Evolutionary conservation across 2,113 vertebrate species (phyloP).

Genomic region (Xiphophorus maculatus): DNA sequence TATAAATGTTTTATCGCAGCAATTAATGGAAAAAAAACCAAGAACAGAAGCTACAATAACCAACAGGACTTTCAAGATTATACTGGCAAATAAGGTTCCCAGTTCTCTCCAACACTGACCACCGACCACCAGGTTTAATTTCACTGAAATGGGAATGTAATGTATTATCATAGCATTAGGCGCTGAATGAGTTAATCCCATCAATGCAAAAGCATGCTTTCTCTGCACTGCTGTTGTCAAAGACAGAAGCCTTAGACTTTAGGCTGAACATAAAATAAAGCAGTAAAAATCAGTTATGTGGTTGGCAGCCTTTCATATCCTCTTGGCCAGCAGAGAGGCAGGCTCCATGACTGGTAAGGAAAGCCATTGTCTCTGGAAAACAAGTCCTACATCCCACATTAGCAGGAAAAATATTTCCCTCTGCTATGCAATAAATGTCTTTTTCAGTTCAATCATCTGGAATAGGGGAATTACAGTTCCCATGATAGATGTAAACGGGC

Average conservation of each 20-base stretch:
- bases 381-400: not conserved
- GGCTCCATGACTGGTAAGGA: slow-evolving; percentile 9
- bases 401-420: not conserved
- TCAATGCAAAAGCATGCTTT: not conserved
- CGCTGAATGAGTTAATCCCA: not conserved
- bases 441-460: slow-evolving; percentile 82
- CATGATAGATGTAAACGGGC: slow-evolving; percentile 89
- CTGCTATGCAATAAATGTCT: not conserved
- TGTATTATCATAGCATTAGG: not conserved
- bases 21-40: too few species aligned
- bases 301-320: not conserved
- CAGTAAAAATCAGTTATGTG: not conserved
- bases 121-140: not conserved
- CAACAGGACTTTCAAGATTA: not conserved
- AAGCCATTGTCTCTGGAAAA: not conserved
- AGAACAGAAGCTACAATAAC: too few species aligned
- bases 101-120: not conserved
- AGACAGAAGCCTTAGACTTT: not conserved
- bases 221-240: not conserved
- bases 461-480: slow-evolving; percentile 95
- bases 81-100: not conserved
- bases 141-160: not conserved
- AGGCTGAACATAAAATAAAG: not conserved
- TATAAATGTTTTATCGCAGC: too few species aligned
- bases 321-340: slow-evolving; percentile 55